Evolutionary conservation across 2,888 invertebrate genomes (phyloP).

Genomic region (Hydropsyche betteni): DNA sequence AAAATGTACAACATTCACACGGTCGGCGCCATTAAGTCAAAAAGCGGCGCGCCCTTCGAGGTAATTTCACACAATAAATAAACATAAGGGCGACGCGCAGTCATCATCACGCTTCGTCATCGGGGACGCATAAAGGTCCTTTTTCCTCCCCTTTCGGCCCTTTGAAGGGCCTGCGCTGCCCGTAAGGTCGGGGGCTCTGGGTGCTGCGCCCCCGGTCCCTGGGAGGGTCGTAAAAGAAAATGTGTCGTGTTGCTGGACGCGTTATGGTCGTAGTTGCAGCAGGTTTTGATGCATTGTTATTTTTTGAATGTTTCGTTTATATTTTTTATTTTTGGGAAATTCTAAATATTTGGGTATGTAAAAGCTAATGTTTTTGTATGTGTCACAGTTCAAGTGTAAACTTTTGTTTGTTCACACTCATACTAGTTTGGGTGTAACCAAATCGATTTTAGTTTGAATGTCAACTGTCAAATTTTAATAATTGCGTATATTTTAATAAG

Average conservation of each 20-base stretch:
- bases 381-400: too few species aligned
- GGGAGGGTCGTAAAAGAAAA: slow-evolving; percentile 8
- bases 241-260: slow-evolving; percentile 5
- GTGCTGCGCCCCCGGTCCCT: neutral
- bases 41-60: slow-evolving; percentile 17
- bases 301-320: too few species aligned
- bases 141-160: neutral
- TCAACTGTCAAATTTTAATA: too few species aligned
- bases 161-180: neutral
- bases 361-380: too few species aligned
- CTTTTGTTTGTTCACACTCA: too few species aligned
- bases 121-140: slow-evolving; percentile 27
- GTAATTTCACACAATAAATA: slow-evolving; percentile 33
- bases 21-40: slow-evolving; percentile 20
- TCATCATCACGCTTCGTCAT: slow-evolving; percentile 30
- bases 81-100: slow-evolving; percentile 18
- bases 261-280: slow-evolving; percentile 12
- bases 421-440: too few species aligned
- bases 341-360: too few species aligned
- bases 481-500: too few species aligned
- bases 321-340: too few species aligned
- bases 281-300: too few species aligned
- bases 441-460: too few species aligned
- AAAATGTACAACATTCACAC: too few species aligned
- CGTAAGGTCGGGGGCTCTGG: neutral